Conservation (phyloP, 64 coral and sea anemone genomes). For the Montipora cactus region DNA sequence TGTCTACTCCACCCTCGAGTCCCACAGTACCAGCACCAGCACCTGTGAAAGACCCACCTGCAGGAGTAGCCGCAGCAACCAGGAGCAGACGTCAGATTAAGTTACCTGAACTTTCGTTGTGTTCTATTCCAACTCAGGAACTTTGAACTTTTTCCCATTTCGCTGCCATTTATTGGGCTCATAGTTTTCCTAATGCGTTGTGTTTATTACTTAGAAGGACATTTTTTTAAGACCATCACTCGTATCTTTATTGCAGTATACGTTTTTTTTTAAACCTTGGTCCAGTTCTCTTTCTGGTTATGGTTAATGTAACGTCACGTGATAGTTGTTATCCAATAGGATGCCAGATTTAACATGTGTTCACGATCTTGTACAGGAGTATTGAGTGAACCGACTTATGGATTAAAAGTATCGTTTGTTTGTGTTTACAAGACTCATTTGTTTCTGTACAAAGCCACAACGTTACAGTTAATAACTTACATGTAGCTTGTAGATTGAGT, state of each 20-base stretch:
- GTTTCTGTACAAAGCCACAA: background rate
- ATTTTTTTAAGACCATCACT: background rate
- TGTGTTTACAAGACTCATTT: background rate
- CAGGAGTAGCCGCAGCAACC: background rate
- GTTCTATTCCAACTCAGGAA: background rate
- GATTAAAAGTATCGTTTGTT: background rate
- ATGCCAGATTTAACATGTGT: conserved; percentile 11
- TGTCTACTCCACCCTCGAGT: too few species aligned
- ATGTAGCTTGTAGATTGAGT: too few species aligned
- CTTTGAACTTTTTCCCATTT: background rate
- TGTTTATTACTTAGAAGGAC: too few species aligned
- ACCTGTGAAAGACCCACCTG: background rate
- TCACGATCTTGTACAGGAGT: conserved; percentile 13
- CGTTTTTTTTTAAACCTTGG: background rate
- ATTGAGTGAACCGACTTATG: conserved; percentile 17
- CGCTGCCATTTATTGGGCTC: background rate
- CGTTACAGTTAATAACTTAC: too few species aligned
- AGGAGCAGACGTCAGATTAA: conserved; percentile 9
- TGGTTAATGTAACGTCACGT: conserved; percentile 13
- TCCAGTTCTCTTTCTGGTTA: background rate
- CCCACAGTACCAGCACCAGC: too few species aligned
- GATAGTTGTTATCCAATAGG: conserved; percentile 28
- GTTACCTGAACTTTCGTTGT: background rate
- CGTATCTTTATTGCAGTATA: conserved; percentile 16
- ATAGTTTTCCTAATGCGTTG: background rate